Conservation (phyloP, 2,888 invertebrate genomes). For the Bugula neritina region DNA sequence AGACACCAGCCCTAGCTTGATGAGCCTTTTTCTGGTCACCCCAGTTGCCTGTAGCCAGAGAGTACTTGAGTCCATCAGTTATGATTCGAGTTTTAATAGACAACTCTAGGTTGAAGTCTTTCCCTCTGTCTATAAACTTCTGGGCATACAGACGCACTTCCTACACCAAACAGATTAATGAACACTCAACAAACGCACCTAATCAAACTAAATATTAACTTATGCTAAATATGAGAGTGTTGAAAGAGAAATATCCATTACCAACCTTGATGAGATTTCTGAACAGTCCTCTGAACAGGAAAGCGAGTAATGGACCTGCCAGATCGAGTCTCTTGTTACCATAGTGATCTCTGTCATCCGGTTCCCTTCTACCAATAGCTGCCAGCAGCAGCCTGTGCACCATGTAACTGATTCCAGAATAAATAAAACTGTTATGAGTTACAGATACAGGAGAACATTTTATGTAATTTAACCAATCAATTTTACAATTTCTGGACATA, state of each 20-base stretch:
- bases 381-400: constrained; percentile 91
- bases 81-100: constrained; percentile 96
- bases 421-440: too few species aligned
- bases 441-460: too few species aligned
- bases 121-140: constrained; percentile 96
- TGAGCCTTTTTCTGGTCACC: constrained; percentile 99
- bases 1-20: constrained; percentile 92
- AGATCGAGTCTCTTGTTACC: constrained; percentile 96
- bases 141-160: constrained; percentile 95
- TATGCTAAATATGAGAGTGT: too few species aligned
- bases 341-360: constrained; percentile 99
- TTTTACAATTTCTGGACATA: too few species aligned
- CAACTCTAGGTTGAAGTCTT: constrained; percentile 94
- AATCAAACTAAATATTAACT: too few species aligned
- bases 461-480: too few species aligned
- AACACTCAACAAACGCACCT: too few species aligned
- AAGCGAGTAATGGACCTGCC: constrained; percentile 92
- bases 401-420: constrained; percentile 86
- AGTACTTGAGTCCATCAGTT: constrained; percentile 94
- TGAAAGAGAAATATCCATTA: too few species aligned
- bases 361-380: constrained; percentile 79
- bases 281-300: constrained; percentile 90
- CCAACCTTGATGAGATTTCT: constrained; percentile 82
- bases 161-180: constrained; percentile 55
- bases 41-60: constrained; percentile 99